Conservation (phyloP, 2,888 invertebrate genomes). For the Ellobium chinense region DNA sequence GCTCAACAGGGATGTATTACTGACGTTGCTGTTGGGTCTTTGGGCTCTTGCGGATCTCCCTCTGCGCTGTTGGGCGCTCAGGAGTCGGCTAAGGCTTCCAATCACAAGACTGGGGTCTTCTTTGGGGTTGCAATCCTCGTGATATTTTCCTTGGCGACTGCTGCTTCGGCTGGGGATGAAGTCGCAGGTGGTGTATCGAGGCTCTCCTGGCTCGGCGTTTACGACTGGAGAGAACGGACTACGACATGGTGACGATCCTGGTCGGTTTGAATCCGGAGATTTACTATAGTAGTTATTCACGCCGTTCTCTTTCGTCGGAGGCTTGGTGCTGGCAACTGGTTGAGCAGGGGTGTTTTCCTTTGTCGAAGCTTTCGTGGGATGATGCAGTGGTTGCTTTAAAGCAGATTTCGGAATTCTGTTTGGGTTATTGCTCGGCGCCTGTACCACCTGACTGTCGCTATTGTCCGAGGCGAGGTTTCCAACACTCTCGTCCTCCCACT, state of each 20-base stretch:
- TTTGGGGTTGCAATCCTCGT: conserved; percentile 7
- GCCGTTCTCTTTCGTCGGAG: no score
- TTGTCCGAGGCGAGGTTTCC: no score
- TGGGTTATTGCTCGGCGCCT: no score
- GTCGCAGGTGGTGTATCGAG: background rate
- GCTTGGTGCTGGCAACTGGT: no score
- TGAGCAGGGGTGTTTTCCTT: no score
- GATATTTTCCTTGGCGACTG: conserved; percentile 5
- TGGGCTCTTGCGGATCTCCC: background rate
- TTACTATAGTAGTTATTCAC: no score
- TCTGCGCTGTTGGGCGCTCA: background rate
- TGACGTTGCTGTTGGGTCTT: background rate
- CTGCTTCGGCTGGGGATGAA: conserved; percentile 2
- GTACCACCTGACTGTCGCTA: no score
- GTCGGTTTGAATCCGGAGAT: no score
- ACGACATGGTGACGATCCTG: conserved; percentile 67
- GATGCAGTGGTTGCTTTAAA: no score
- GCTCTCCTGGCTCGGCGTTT: background rate
- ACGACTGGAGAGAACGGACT: background rate
- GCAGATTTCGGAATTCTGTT: no score
- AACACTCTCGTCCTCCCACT: no score
- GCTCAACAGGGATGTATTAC: background rate
- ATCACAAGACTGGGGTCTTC: conserved; percentile 12
- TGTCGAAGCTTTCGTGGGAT: no score
- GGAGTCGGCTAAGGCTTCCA: background rate